These are phyloP conservation scores for Leptocoma aspasia DNA, from an alignment of 2,113 vertebrate species.

Conservation along the genomic window DNA sequence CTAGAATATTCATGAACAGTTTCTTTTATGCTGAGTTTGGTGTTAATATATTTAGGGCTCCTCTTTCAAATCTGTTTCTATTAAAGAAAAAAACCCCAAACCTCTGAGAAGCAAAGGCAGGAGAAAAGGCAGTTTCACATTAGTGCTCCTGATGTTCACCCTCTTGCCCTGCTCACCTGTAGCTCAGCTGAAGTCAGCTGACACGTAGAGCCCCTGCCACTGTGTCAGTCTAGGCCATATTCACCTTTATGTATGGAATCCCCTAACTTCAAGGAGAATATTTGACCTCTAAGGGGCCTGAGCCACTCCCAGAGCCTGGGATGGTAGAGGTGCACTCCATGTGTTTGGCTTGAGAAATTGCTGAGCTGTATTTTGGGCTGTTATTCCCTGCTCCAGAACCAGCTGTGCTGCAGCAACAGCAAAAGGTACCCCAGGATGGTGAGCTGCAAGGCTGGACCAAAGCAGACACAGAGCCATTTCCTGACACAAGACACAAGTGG, in stretches of 20 bases:
- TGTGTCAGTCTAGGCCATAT: not conserved
- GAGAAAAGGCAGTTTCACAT: not conserved
- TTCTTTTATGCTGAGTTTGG: not conserved
- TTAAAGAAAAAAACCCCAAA: not conserved
- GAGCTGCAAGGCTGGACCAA: not conserved
- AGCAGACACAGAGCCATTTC: not conserved
- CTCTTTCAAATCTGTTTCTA: not conserved
- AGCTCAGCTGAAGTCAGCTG: not conserved
- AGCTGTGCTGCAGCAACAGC: not conserved
- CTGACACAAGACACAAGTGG: not conserved
- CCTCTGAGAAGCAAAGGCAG: not conserved
- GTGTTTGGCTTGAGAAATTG: not conserved
- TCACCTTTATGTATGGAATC: not conserved
- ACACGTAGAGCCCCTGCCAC: fast-evolving
- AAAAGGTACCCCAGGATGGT: fast-evolving
- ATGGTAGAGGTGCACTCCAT: not conserved
- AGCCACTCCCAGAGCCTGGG: not conserved
- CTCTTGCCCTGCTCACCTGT: not conserved
- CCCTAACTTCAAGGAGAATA: not conserved
- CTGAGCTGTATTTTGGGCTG: not conserved
- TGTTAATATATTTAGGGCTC: not conserved
- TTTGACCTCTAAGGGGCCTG: not conserved
- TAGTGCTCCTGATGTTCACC: not conserved
- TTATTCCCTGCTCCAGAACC: not conserved
- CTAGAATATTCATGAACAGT: not conserved